Evolutionary conservation across 2,797 vertebrate species (phyloP).

Genomic region (Silurus aristotelis): DNA sequence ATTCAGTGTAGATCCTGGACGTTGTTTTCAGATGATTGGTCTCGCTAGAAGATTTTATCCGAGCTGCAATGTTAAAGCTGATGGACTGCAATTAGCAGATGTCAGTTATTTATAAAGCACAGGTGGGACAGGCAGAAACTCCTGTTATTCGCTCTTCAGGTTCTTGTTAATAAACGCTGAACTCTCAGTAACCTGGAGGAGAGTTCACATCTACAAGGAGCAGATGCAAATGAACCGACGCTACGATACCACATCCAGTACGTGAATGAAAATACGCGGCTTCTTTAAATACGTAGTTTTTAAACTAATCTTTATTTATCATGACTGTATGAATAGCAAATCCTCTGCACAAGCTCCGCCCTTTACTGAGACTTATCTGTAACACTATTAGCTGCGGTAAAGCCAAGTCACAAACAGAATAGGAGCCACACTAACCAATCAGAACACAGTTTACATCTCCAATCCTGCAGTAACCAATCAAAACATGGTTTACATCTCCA

Average conservation of each 20-base stretch:
- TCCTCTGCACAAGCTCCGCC: neutral
- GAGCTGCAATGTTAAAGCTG: neutral
- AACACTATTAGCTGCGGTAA: neutral
- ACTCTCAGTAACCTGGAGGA: neutral
- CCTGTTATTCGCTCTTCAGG: neutral
- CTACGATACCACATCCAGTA: neutral
- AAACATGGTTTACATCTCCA: neutral
- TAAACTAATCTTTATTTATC: neutral
- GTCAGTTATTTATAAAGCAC: slow-evolving; percentile 6
- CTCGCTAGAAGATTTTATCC: neutral
- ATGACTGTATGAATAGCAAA: neutral
- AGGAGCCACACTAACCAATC: neutral
- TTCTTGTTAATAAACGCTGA: neutral
- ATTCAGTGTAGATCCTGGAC: neutral
- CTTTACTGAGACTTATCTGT: neutral
- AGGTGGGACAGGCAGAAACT: neutral
- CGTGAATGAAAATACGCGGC: neutral
- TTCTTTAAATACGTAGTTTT: no score
- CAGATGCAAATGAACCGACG: neutral
- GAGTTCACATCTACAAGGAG: neutral
- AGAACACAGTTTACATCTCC: neutral
- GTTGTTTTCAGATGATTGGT: no score
- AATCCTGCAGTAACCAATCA: neutral
- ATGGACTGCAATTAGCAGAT: neutral
- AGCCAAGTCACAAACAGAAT: neutral